Evolutionary conservation across 2,797 vertebrate species (phyloP).

Genomic region (Astyanax mexicanus): DNA sequence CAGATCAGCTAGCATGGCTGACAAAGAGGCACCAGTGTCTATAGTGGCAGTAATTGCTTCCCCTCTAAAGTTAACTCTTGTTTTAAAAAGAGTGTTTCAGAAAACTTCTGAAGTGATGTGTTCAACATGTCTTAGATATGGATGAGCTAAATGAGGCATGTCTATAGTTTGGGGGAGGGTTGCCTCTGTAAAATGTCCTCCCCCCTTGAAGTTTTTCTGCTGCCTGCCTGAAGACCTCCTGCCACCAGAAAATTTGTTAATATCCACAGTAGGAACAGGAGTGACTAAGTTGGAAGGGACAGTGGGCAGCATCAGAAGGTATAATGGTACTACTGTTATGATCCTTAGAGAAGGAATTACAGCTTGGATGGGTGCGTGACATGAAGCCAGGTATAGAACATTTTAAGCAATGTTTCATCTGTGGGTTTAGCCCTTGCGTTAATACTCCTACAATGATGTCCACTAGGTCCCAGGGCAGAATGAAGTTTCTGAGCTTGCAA

Average conservation of each 20-base stretch:
- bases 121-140: constrained; percentile 22
- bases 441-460: background rate
- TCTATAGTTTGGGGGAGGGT: no score
- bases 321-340: background rate
- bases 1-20: background rate
- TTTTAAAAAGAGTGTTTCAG: constrained; percentile 36
- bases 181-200: no score
- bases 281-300: no score
- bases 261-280: no score
- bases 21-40: constrained; percentile 18
- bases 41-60: constrained; percentile 2
- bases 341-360: background rate
- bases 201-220: no score
- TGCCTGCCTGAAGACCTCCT: no score
- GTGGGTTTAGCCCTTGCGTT: no score
- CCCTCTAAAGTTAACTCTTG: constrained; percentile 1
- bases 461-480: background rate
- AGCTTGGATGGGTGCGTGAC: background rate
- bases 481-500: constrained; percentile 8
- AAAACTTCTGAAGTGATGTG: background rate
- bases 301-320: background rate
- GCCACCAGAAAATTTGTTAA: no score
- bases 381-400: no score
- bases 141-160: background rate
- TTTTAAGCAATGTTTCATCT: no score